Percentiles rank a stretch among this genome's conserved stretches.
These are phyloP conservation scores for Apis mellifera DNA, from an alignment of 1,140 invertebrate species.

Conservation along the genomic window DNA sequence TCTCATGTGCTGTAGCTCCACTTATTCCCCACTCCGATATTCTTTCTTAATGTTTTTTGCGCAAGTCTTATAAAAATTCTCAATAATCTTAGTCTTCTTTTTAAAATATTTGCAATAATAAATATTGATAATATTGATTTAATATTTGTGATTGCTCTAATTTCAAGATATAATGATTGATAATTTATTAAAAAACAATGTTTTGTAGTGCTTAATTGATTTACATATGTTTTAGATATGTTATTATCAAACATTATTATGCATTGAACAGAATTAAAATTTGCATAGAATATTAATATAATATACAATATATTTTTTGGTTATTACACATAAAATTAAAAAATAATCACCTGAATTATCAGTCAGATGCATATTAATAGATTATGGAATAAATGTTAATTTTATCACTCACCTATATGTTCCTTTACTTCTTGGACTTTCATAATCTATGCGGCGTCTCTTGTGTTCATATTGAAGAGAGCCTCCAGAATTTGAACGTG, in stretches of 20 bases:
- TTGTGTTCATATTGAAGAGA: slow-evolving; percentile 82
- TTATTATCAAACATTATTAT: not conserved
- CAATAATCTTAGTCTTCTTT: not conserved
- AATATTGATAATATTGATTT: too few relatives aligned
- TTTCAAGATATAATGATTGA: not conserved
- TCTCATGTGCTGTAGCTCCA: slow-evolving; percentile 57
- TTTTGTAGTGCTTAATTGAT: not conserved
- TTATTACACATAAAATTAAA: not conserved
- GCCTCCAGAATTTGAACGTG: slow-evolving; percentile 80
- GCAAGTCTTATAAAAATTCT: slow-evolving; percentile 40
- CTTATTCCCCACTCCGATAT: slow-evolving; percentile 34
- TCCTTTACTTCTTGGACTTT: slow-evolving; percentile 81
- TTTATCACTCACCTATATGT: slow-evolving; percentile 81
- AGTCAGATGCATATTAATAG: not conserved
- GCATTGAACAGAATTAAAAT: too few relatives aligned
- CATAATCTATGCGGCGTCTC: slow-evolving; percentile 82
- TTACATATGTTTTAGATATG: not conserved
- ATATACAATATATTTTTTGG: not conserved
- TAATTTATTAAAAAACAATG: not conserved
- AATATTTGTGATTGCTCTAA: not conserved
- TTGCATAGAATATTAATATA: too few relatives aligned
- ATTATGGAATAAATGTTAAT: not conserved
- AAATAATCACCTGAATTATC: not conserved
- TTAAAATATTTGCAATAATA: not conserved
- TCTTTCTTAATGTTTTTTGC: slow-evolving; percentile 51